Evolutionary conservation across 2,888 invertebrate species (phyloP), one percentile per base, ranked within the genome.

Genomic region (Mongoloraphidia duomilia): DNA sequence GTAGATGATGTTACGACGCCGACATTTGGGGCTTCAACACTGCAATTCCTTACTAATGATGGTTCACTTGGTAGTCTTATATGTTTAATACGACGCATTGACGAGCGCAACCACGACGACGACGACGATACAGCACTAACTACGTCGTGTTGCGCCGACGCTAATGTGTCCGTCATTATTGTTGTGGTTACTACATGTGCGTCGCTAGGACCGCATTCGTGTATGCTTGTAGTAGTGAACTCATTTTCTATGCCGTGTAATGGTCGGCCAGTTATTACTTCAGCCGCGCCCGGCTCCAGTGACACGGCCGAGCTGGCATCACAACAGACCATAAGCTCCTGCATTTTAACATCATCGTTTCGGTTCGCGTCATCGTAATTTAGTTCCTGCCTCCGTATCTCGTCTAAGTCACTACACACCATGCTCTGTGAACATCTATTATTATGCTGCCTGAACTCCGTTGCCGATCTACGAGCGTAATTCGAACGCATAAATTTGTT

Each of bases 51-150:
- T 26, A 26, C 6, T 26, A 6, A 26, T 4, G 17, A 12, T 46
- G 57, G 59, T 44, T 59, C 61, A 53, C 58, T 70, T n/a, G 72
- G 71, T 38, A 75, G 57, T 41, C 70, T 64, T 49, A 75, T 61
- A 54, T 73, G 75, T 34, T 71, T 69, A 46, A 76, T 60, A 12
- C 75, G 66, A 48, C 76, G 66, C 76, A 76, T 76, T 34, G 75
- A 76, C 43, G 67, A 70, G 51, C 76, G 69, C 57, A 75, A 60
- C 75, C 75, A 76, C 50, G 71, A 65, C 54, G 56, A 60, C 51
- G 60, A 57, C 52, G 55, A 43, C 49, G 56, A 58, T 26, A 44
- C 42, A 26, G 53, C 56, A 44, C 54, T 50, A 35, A 49, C 44
- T n/a, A 44, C 43, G 46, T 53, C 56, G 49, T 44, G 45, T 44